Base-by-base conservation (phyloP, 2,888 invertebrate genomes). In the Sphaerophoria taeniata region DNA sequence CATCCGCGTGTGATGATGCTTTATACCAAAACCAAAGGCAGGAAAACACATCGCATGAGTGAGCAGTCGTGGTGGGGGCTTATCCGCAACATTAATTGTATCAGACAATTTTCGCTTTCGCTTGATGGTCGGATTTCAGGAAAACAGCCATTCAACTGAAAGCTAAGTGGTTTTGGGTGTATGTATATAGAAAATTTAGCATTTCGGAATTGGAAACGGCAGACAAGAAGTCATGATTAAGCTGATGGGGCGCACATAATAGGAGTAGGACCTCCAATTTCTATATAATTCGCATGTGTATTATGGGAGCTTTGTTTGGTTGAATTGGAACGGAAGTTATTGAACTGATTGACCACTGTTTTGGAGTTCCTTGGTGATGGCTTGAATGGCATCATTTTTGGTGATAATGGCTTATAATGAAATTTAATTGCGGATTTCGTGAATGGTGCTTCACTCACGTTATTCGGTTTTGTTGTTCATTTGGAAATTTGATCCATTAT, bases 131-230 rank as follows among this genome's bases (percentile, higher is more conserved):
- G 55, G 76, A 34, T 55, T 61, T 63, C 65, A 74, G 55, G 16
- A 55, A 63, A 78, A 51, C 74, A 70, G 63, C 34, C 73, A 80
- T 76, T 76, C 77, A 80, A 67, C 58, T 80, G 73, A 69, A 76
- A 81, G 51, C 56, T 79, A 67, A 73, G 76, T 85, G 80, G 80
- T 76, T 76, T 84, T 76, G 72, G 72, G 71, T 80, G 80, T 45
- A 70, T n/a, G n/a, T n/a, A n/a, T n/a, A 24, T 24, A 24, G 24
- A 51, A 70, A 65, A 74, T 70, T 56, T 58, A 53, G 45, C 70
- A 77, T 72, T 77, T n/a, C 34, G 43, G 65, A 24, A 58, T 7
- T 2, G 6, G 9, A 9, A 1, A 58, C 24, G 56, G 58, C 24
- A 39, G 33, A 34, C 36, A 16, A 53, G 34, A 14, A 53, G 36